phyloP scores from a whole-genome alignment of 2,888 invertebrate species.

The Camponotus fellah region DNA sequence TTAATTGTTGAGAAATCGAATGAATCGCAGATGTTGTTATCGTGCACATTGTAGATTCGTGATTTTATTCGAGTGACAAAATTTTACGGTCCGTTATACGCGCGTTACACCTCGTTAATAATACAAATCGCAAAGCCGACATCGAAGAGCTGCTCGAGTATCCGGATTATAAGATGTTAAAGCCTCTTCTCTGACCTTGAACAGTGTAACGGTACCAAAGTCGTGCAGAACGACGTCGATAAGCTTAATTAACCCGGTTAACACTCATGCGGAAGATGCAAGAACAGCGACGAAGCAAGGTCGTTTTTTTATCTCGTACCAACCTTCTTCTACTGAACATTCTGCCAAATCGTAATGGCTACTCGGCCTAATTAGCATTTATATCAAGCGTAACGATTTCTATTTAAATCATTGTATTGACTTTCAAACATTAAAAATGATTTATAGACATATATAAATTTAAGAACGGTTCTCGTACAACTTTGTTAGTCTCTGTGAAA shows the following conservation, averaged over 20 bases:
- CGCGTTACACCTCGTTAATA: slow-evolving; percentile 34
- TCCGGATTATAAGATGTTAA: slow-evolving; percentile 44
- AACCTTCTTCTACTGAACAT: slow-evolving; percentile 10
- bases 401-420: neutral
- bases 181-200: slow-evolving; percentile 51
- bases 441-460: neutral
- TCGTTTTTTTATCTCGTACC: slow-evolving; percentile 38
- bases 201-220: slow-evolving; percentile 49
- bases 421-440: neutral
- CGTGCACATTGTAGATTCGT: neutral
- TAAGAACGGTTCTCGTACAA: neutral
- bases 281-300: slow-evolving; percentile 43
- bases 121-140: slow-evolving; percentile 33
- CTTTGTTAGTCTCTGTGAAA: neutral
- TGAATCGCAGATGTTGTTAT: neutral
- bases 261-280: slow-evolving; percentile 49
- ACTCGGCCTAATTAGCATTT: slow-evolving; percentile 2
- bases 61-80: slow-evolving; percentile 25
- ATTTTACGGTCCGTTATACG: slow-evolving; percentile 32
- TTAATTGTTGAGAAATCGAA: neutral
- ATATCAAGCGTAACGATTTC: neutral
- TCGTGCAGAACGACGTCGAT: slow-evolving; percentile 49
- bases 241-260: slow-evolving; percentile 63
- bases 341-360: slow-evolving; percentile 22
- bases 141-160: slow-evolving; percentile 21